Evolutionary conservation across 2,888 invertebrate species (phyloP).

Genomic region (Sylvicola cinctus): DNA sequence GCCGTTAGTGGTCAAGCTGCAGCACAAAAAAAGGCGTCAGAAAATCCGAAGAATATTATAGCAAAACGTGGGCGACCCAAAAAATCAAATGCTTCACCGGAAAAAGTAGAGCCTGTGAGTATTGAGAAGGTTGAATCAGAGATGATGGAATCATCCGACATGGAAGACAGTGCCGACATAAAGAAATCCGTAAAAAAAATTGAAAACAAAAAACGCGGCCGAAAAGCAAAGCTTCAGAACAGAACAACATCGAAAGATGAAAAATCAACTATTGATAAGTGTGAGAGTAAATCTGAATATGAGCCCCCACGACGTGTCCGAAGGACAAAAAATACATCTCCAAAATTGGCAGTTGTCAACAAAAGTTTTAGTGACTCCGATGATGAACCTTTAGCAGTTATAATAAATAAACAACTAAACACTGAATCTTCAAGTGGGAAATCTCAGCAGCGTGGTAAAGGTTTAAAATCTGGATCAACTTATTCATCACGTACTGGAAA

Average conservation of each 20-base stretch:
- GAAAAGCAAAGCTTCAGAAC: neutral
- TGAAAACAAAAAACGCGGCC: neutral
- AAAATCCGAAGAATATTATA: slow-evolving; percentile 7
- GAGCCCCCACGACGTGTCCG: no score
- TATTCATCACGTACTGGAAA: neutral
- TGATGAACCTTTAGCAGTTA: slow-evolving; percentile 38
- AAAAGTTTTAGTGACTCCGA: slow-evolving; percentile 39
- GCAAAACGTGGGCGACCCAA: neutral
- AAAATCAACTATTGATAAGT: neutral
- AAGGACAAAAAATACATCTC: no score
- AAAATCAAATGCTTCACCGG: neutral
- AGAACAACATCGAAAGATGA: neutral
- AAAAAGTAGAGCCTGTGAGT: neutral
- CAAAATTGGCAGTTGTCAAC: slow-evolving; percentile 13
- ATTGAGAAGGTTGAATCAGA: no score
- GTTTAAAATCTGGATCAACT: neutral
- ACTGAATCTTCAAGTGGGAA: slow-evolving; percentile 1
- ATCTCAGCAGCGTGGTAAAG: slow-evolving; percentile 7
- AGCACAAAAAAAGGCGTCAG: slow-evolving; percentile 13
- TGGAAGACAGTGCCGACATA: slow-evolving; percentile 4
- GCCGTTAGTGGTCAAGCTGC: slow-evolving; percentile 9
- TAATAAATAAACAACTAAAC: slow-evolving; percentile 23
- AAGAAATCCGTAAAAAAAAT: neutral
- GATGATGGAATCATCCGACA: no score
- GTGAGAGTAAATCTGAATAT: no score